Conservation (phyloP, 2,888 invertebrate species). For the Drosophila neonasuta region DNA sequence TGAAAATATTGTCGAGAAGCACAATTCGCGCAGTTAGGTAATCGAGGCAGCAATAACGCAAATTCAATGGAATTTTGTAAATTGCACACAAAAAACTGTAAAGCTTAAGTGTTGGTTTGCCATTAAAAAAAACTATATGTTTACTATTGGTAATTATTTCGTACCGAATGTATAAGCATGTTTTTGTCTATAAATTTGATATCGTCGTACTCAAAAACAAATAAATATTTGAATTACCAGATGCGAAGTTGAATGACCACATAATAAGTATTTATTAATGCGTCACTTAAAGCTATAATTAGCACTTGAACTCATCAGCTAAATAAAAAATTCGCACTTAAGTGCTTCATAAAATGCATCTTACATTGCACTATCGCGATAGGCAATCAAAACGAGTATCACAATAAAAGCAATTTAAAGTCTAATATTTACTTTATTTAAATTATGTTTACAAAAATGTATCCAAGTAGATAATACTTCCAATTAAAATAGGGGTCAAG, state of each 20-base stretch:
- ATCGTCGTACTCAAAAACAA: constrained; percentile 2
- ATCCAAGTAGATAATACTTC: no score
- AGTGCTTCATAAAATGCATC: background rate
- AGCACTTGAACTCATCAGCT: constrained; percentile 3
- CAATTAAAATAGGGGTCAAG: no score
- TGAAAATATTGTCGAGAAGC: constrained; percentile 44
- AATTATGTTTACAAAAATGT: no score
- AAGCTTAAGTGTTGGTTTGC: background rate
- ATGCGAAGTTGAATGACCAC: constrained; percentile 20
- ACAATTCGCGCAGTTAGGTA: constrained; percentile 45
- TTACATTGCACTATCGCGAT: background rate
- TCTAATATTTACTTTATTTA: no score
- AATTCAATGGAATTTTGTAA: constrained; percentile 26
- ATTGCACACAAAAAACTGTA: constrained; percentile 7
- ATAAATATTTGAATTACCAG: constrained; percentile 1
- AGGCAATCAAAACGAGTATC: no score
- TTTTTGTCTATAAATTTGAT: background rate
- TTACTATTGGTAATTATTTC: background rate
- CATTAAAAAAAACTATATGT: background rate
- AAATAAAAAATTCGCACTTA: background rate
- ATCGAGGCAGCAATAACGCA: constrained; percentile 35
- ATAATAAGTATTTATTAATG: background rate
- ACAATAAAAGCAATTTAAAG: no score
- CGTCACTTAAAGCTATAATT: constrained; percentile 1
- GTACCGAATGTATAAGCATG: background rate